Percentiles rank a stretch among this genome's conserved stretches.
These are phyloP conservation scores for Belgica antarctica DNA, from an alignment of 2,888 invertebrate genomes.

Conservation along the genomic window DNA sequence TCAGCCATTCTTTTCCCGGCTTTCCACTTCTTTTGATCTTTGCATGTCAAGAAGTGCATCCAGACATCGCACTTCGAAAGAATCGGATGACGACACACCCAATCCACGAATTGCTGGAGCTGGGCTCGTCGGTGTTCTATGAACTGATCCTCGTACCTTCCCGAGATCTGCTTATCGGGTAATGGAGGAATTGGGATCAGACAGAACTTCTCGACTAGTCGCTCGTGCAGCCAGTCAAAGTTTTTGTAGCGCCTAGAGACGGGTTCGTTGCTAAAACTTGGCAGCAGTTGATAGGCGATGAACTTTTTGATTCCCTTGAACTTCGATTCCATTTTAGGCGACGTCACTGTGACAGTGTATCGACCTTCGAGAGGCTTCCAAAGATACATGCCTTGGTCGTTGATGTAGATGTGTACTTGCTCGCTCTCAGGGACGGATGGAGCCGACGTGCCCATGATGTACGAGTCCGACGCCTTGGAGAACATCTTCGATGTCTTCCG, in stretches of 20 bases:
- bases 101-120: slow-evolving; percentile 93
- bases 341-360: slow-evolving; percentile 84
- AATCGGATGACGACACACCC: slow-evolving; percentile 95
- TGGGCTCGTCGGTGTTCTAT: slow-evolving; percentile 92
- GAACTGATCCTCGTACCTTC: slow-evolving; percentile 94
- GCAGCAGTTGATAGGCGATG: slow-evolving; percentile 94
- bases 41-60: slow-evolving; percentile 95
- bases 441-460: slow-evolving; percentile 74
- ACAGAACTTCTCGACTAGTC: slow-evolving; percentile 89
- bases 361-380: slow-evolving; percentile 75
- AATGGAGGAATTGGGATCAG: slow-evolving; percentile 93
- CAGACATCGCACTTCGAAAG: slow-evolving; percentile 88
- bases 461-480: slow-evolving; percentile 88
- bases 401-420: slow-evolving; percentile 70
- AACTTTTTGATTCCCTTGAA: slow-evolving; percentile 96
- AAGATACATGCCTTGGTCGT: slow-evolving; percentile 65
- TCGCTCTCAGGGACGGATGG: slow-evolving; percentile 68
- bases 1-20: slow-evolving; percentile 93
- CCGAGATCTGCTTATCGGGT: slow-evolving; percentile 97
- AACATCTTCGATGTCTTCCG: slow-evolving; percentile 81
- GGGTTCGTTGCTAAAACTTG: slow-evolving; percentile 89
- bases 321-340: slow-evolving; percentile 96
- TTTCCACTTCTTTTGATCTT: slow-evolving; percentile 97
- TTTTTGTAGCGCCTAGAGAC: slow-evolving; percentile 91
- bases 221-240: slow-evolving; percentile 97